These are phyloP conservation scores for Drosophila auraria DNA, from an alignment of 1,140 invertebrate genomes.

Conservation along the genomic window DNA sequence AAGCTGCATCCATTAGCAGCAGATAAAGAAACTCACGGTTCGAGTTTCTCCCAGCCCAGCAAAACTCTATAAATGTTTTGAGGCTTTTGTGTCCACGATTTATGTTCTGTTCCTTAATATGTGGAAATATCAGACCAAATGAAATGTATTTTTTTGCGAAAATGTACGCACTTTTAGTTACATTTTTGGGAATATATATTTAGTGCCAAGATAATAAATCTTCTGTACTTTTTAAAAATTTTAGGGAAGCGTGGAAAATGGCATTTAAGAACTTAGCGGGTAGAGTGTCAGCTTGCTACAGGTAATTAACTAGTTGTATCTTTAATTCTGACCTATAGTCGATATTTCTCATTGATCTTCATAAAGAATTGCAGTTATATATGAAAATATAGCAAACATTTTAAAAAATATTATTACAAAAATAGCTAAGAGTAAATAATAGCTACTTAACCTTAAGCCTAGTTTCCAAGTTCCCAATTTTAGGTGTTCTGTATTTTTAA, in stretches of 20 bases:
- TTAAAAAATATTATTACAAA: no score
- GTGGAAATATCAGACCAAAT: slow-evolving; percentile 7
- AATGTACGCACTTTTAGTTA: neutral
- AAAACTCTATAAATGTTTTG: slow-evolving; percentile 41
- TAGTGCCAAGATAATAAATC: no score
- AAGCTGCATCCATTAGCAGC: slow-evolving; percentile 76
- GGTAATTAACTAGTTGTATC: neutral
- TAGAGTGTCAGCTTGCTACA: no score
- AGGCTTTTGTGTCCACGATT: slow-evolving; percentile 38
- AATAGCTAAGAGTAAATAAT: no score
- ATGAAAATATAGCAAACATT: no score
- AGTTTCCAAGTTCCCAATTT: no score
- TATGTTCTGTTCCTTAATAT: slow-evolving; percentile 17
- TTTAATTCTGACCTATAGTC: neutral
- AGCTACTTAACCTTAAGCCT: no score
- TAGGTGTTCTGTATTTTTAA: neutral
- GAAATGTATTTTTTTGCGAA: neutral
- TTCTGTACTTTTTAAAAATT: no score
- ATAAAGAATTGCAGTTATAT: no score
- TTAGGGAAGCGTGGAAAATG: no score
- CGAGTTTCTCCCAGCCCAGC: slow-evolving; percentile 27
- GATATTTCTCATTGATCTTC: neutral
- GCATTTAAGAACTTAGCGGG: no score
- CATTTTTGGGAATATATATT: neutral
- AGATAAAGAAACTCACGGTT: slow-evolving; percentile 58